Evolutionary conservation across 2,113 vertebrate genomes (phyloP), one percentile per base, ranked within the genome.

Genomic region (Albula glossodonta): DNA sequence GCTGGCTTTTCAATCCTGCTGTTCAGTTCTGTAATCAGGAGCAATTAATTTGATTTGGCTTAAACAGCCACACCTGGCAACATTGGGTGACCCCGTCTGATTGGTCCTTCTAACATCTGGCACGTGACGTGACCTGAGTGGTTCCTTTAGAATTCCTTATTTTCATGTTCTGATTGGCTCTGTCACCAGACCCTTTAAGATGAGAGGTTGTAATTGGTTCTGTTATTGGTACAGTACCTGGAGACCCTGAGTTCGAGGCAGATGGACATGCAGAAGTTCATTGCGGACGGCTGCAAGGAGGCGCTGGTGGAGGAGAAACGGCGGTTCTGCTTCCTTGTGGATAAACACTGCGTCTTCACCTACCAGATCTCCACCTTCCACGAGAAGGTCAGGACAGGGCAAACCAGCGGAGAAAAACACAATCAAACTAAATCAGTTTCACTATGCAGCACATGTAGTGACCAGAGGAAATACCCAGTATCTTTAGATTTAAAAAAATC

Each of bases 291-390:
- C 85, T 99, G 97, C 91, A 96, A 92, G 88, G 98, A 99, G 88
- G 98, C 98, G 82, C 93, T 99, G 1, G 95, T 99, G 31, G 98
- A 99, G 91, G 98, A 99, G 91, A 98, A 98, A 86, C 95, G 98
- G 87, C 96, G 98, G 19, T 99, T 98, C 94, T 99, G 98, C 84
- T 99, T 99, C 83, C 95, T 99, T 79, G 98, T 99, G 81, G 98
- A 99, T 95, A 99, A 98, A 88, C 98, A 99, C 93, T 99, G 98
- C 89, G 93, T 90, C 91, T 97, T 99, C 84, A 93, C 97, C 48
- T 95, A 94, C 84, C 96, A 97, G 88, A 91, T 96, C 12, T 92
- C 96, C 10, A 90, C 93, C 89, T 97, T 97, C 81, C 98, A 99
- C 0, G 78, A 95, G 2, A 98, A 98, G 97, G 98, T 98, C 85